A percentile compares a stretch with the other conserved stretches of the same genome.
phyloP scores from a whole-genome alignment of 1,140 invertebrate species.

The Dinoponera quadriceps region DNA sequence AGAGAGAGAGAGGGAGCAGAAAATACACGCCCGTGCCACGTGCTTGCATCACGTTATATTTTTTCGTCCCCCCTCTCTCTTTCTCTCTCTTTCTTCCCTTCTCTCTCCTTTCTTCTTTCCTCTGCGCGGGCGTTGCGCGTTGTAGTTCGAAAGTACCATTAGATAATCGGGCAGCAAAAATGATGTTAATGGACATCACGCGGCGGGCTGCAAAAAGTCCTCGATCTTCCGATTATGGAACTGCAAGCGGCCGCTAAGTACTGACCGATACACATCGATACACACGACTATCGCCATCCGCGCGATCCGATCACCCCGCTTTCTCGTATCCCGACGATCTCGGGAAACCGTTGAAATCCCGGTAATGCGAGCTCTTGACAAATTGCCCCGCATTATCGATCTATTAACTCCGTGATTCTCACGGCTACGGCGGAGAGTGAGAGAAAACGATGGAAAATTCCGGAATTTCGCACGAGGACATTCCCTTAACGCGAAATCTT shows the following conservation, averaged over 20 bases:
- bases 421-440: background rate
- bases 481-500: too few species aligned
- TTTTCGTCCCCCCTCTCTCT: constrained; percentile 15
- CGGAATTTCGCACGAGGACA: too few species aligned
- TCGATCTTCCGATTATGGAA: constrained; percentile 42
- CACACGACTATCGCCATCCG: background rate
- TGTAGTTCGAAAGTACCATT: constrained; percentile 54
- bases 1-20: constrained; percentile 62
- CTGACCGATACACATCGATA: background rate
- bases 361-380: constrained; percentile 29
- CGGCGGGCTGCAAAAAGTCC: constrained; percentile 12
- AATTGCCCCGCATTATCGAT: constrained; percentile 30
- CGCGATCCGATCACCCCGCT: constrained; percentile 3
- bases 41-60: constrained; percentile 49
- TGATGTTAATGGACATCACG: constrained; percentile 33
- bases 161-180: constrained; percentile 51
- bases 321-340: constrained; percentile 22
- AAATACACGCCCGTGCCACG: constrained; percentile 54
- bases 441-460: too few species aligned
- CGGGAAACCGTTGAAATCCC: constrained; percentile 18
- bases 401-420: constrained; percentile 45
- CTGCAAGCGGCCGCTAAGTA: background rate
- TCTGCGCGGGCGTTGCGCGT: constrained; percentile 9
- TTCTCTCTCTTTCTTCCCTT: too few species aligned
- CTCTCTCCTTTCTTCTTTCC: too few species aligned